These are phyloP conservation scores for Alosa alosa DNA, from an alignment of 2,113 vertebrate genomes.

Conservation along the genomic window DNA sequence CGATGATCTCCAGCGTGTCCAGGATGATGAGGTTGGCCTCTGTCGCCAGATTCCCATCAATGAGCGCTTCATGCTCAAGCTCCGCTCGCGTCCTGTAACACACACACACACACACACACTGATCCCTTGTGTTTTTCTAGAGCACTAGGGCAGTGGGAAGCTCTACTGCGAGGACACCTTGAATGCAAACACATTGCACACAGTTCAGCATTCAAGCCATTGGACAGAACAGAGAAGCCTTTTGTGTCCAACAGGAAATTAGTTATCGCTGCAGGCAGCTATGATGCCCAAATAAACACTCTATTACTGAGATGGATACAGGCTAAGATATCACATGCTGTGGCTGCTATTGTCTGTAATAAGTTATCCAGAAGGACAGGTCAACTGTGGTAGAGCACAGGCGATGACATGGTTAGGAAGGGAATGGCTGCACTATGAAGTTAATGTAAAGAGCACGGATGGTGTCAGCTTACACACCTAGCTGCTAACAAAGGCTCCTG, in stretches of 20 bases:
- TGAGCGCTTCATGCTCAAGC: conserved; percentile 95
- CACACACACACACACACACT: conserved; percentile 27
- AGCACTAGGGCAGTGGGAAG: neutral
- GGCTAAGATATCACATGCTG: neutral
- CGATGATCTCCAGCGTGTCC: conserved; percentile 93
- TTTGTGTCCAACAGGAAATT: neutral
- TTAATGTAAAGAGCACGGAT: neutral
- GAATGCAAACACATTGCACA: conserved; percentile 23
- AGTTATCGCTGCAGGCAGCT: neutral
- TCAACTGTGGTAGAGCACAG: neutral
- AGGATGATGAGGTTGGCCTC: conserved; percentile 96
- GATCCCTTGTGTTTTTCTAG: neutral
- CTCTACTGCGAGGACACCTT: neutral
- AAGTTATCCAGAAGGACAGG: neutral
- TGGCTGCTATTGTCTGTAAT: neutral
- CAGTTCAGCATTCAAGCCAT: conserved; percentile 25
- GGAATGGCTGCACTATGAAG: neutral
- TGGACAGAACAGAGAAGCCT: neutral
- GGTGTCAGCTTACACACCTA: conserved; percentile 42
- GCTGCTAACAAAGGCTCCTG: conserved; percentile 45
- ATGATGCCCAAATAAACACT: neutral
- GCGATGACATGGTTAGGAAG: neutral
- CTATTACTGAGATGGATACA: neutral
- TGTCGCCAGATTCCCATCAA: conserved; percentile 96
- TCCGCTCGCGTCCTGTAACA: conserved; percentile 88